A percentile compares a stretch with the other conserved stretches of the same genome.
These are phyloP conservation scores for Nycticryphes semicollaris DNA, from an alignment of 2,113 vertebrate species.

Conservation along the genomic window DNA sequence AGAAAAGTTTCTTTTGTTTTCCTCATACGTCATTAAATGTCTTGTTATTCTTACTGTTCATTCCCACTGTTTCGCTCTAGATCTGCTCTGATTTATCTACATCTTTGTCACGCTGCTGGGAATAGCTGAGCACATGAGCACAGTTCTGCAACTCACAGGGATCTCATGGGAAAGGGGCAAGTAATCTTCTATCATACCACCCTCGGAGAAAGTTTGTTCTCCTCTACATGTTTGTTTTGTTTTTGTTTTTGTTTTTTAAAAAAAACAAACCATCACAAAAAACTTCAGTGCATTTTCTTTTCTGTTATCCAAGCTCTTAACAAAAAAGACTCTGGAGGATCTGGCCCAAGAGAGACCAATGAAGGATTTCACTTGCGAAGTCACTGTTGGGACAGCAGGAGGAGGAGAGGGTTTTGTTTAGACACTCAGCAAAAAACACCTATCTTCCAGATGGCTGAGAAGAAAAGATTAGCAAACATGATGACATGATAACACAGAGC, in stretches of 20 bases:
- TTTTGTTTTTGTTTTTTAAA: too few species aligned
- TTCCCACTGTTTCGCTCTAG: neutral
- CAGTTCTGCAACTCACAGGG: neutral
- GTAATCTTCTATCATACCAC: neutral
- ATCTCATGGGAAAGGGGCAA: neutral
- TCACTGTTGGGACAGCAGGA: neutral
- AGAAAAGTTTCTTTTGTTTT: neutral
- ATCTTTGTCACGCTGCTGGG: neutral
- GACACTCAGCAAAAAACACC: neutral
- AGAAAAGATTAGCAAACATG: conserved; percentile 9
- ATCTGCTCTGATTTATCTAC: neutral
- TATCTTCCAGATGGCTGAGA: conserved; percentile 15
- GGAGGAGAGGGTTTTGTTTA: neutral
- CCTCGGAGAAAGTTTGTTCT: neutral
- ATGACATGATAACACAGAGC: neutral
- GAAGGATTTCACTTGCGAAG: neutral
- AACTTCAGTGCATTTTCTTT: neutral
- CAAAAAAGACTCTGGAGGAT: neutral
- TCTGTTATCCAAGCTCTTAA: neutral
- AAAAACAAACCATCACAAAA: neutral
- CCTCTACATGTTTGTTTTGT: accelerated
- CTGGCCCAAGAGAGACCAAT: neutral
- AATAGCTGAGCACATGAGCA: neutral
- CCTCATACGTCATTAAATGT: neutral
- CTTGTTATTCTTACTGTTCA: neutral